A percentile compares a stretch with the other conserved stretches of the same genome.
Conservation (phyloP, 2,888 invertebrate genomes). For the Leptinotarsa peninsularis region DNA sequence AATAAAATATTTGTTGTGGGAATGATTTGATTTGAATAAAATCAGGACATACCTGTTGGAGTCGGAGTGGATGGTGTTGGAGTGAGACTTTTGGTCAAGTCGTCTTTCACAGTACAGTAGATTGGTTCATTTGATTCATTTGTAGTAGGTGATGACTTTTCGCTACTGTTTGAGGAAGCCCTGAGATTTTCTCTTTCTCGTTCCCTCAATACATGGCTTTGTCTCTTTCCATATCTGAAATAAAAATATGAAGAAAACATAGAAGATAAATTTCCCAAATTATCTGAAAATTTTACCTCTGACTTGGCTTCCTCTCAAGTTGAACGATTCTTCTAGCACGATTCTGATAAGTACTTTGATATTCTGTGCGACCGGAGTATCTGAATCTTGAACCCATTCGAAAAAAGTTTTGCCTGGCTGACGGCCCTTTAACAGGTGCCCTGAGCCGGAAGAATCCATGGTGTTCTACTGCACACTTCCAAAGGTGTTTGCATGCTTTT, state of each 20-base stretch:
- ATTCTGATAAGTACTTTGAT: conserved; percentile 93
- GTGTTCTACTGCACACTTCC: conserved; percentile 99
- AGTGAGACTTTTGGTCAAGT: conserved; percentile 54
- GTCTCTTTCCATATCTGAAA: conserved; percentile 83
- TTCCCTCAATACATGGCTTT: conserved; percentile 88
- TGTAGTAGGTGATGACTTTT: conserved; percentile 68
- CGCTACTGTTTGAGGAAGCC: conserved; percentile 68
- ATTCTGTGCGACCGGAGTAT: conserved; percentile 91
- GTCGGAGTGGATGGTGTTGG: conserved; percentile 46
- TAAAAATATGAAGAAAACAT: neutral
- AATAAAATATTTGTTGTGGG: conserved; percentile 30
- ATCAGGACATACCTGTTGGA: conserved; percentile 45
- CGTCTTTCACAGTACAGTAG: conserved; percentile 62
- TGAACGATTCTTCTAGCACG: conserved; percentile 92
- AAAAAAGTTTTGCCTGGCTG: conserved; percentile 94
- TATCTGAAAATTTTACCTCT: conserved; percentile 69
- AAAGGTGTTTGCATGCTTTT: conserved; percentile 98
- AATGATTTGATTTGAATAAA: neutral
- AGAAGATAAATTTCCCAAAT: neutral
- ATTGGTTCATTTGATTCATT: conserved; percentile 61
- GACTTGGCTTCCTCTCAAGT: conserved; percentile 96
- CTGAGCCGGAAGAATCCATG: conserved; percentile 98
- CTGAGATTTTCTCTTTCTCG: conserved; percentile 46
- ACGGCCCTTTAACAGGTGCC: conserved; percentile 88
- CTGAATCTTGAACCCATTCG: conserved; percentile 98